Evolutionary conservation across 2,888 invertebrate species (phyloP).

Genomic region (Drosophila cognata): DNA sequence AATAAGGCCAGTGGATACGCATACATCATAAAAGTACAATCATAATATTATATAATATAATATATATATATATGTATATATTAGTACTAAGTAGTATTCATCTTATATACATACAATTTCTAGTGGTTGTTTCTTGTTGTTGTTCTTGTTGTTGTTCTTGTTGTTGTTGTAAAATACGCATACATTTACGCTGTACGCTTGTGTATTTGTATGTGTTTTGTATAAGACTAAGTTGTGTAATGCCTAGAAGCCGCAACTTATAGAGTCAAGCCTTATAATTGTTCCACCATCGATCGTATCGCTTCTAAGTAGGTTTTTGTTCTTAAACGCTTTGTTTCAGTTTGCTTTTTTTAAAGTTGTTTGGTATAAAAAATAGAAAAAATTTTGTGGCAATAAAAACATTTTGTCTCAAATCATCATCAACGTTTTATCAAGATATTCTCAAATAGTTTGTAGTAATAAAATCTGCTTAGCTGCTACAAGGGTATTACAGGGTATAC

Average conservation of each 20-base stretch:
- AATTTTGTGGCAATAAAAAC: slow-evolving; percentile 79
- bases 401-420: slow-evolving; percentile 56
- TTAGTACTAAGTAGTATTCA: slow-evolving; percentile 45
- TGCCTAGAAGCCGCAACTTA: slow-evolving; percentile 71
- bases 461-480: slow-evolving; percentile 68
- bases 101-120: slow-evolving; percentile 50
- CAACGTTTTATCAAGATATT: slow-evolving; percentile 23
- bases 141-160: slow-evolving; percentile 27
- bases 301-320: slow-evolving; percentile 26
- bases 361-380: slow-evolving; percentile 85
- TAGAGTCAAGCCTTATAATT: slow-evolving; percentile 57
- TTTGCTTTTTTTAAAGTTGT: slow-evolving; percentile 64
- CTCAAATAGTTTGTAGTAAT: slow-evolving; percentile 61
- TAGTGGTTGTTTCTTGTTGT: slow-evolving; percentile 34
- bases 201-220: slow-evolving; percentile 22
- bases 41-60: slow-evolving; percentile 28
- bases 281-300: slow-evolving; percentile 28
- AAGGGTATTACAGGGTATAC: slow-evolving; percentile 60
- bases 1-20: slow-evolving; percentile 85
- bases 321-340: slow-evolving; percentile 39
- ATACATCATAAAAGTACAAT: slow-evolving; percentile 82
- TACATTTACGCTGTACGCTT: slow-evolving; percentile 3
- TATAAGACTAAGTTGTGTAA: slow-evolving; percentile 48
- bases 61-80: background rate
- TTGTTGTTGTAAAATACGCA: slow-evolving; percentile 45